phyloP scores from a whole-genome alignment of 2,797 vertebrate genomes.

The Poecile montanus region DNA sequence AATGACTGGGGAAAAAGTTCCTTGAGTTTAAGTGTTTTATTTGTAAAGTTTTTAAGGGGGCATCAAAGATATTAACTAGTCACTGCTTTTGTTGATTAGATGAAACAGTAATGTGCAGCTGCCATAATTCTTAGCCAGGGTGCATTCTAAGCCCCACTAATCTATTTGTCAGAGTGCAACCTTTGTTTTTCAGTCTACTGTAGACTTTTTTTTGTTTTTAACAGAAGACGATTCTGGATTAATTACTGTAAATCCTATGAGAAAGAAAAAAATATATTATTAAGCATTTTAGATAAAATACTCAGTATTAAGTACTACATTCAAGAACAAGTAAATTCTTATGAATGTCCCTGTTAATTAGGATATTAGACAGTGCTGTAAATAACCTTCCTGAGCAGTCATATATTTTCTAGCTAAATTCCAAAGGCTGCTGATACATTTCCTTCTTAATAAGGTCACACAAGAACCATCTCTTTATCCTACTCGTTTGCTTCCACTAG shows the following conservation, averaged over 20 bases:
- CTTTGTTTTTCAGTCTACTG: not conserved
- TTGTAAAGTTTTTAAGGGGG: not conserved
- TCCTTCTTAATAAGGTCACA: constrained; percentile 56
- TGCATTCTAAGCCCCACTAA: not conserved
- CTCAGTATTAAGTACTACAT: constrained; percentile 31
- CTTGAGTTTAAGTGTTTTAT: not conserved
- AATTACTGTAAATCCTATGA: not conserved
- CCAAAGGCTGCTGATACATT: constrained; percentile 38
- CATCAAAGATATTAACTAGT: not conserved
- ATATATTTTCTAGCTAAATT: constrained; percentile 68
- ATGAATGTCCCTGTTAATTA: constrained; percentile 69
- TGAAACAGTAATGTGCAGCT: not conserved
- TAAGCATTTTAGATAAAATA: constrained; percentile 21
- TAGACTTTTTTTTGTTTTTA: not conserved
- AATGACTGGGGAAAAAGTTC: not conserved
- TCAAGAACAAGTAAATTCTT: constrained; percentile 68
- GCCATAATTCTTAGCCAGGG: not conserved
- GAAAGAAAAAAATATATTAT: not conserved
- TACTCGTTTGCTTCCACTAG: constrained; percentile 41
- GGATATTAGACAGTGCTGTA: constrained; percentile 64
- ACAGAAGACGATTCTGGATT: not conserved
- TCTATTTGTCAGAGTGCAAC: not conserved
- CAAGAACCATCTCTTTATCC: constrained; percentile 9
- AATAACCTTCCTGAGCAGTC: constrained; percentile 49
- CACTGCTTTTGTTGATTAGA: not conserved